phyloP scores from a whole-genome alignment of 2,113 vertebrate genomes.

The Myocastor coypus region DNA sequence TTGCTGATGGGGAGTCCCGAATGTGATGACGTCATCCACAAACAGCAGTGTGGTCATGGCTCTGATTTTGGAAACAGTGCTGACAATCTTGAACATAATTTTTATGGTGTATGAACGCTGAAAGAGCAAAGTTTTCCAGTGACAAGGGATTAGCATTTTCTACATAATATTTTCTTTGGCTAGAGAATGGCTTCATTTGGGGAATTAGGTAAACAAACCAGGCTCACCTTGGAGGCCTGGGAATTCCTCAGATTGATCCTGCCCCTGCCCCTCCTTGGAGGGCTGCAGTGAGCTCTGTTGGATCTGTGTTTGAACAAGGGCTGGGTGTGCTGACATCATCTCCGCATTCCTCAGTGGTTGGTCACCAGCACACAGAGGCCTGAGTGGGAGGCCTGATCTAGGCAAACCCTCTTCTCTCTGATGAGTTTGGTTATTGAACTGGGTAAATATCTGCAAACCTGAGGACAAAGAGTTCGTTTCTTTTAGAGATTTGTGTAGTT shows the following conservation, averaged over 20 bases:
- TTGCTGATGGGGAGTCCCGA: neutral
- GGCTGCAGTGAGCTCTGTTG: neutral
- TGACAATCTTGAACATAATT: conserved; percentile 3
- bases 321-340: conserved; percentile 30
- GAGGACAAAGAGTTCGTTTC: neutral
- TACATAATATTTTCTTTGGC: conserved; percentile 52
- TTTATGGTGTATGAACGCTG: conserved; percentile 13
- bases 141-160: conserved; percentile 9
- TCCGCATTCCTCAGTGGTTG: conserved; percentile 28
- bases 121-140: neutral
- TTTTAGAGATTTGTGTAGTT: neutral
- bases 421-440: neutral
- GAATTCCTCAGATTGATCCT: neutral
- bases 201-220: conserved; percentile 42
- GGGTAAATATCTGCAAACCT: neutral
- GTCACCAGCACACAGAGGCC: neutral
- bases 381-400: neutral
- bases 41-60: neutral
- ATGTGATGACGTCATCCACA: neutral
- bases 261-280: neutral
- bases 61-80: conserved; percentile 1
- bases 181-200: conserved; percentile 28
- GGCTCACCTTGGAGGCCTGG: neutral
- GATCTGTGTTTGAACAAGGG: conserved; percentile 46
- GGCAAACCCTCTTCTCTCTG: neutral